Percentiles rank a stretch among this genome's conserved stretches.
Conservation (phyloP, 2,888 invertebrate genomes). For the Ophion costatus region DNA sequence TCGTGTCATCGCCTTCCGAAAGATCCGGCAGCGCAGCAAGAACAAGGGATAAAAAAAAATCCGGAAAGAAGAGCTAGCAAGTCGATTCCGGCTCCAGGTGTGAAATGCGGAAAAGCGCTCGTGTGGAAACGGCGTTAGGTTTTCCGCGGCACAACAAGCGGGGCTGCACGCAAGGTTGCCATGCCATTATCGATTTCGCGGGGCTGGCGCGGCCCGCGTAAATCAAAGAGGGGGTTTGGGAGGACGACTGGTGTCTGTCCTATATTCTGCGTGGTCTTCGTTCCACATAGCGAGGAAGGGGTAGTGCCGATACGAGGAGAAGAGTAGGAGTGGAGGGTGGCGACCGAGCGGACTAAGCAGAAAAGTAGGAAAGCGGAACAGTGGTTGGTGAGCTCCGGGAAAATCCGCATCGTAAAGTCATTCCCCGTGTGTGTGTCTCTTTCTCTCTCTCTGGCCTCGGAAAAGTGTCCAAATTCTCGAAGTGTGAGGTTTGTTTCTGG, state of each 20-base stretch:
- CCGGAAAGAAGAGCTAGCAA: not conserved
- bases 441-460: too few species aligned
- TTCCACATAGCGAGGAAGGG: not conserved
- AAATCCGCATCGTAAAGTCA: constrained; percentile 18
- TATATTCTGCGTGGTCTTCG: constrained; percentile 55
- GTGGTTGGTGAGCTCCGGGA: constrained; percentile 23
- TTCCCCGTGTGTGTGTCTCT: not conserved
- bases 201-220: constrained; percentile 33
- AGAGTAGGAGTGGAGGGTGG: not conserved
- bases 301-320: not conserved
- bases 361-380: constrained; percentile 3
- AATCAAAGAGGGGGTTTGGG: constrained; percentile 8
- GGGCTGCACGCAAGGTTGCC: constrained; percentile 71
- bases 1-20: not conserved
- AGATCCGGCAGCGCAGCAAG: not conserved
- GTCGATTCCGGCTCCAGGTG: not conserved
- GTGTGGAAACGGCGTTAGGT: not conserved
- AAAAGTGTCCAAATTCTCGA: not conserved
- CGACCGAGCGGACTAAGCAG: not conserved
- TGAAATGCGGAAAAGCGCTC: not conserved
- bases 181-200: constrained; percentile 77
- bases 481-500: not conserved
- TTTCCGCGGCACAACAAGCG: constrained; percentile 40
- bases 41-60: not conserved
- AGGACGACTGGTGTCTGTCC: constrained; percentile 55